Conservation (phyloP, 2,888 invertebrate species). For the Diaprepes abbreviatus region DNA sequence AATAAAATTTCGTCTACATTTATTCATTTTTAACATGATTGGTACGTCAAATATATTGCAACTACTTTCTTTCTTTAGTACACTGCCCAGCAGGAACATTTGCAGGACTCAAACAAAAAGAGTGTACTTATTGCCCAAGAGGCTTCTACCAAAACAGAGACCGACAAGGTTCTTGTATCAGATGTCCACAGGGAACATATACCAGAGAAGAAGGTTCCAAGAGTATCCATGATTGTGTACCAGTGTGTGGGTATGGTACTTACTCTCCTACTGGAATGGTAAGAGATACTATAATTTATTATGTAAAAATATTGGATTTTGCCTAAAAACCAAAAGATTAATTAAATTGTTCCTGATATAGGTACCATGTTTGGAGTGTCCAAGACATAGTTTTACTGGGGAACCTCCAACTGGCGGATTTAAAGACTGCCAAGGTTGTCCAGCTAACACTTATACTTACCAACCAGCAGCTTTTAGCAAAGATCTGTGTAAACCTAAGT, state of each 20-base stretch:
- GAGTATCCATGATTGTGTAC: constrained; percentile 87
- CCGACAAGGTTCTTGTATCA: constrained; percentile 89
- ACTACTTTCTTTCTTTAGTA: constrained; percentile 72
- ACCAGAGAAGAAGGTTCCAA: constrained; percentile 93
- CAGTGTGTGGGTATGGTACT: constrained; percentile 96
- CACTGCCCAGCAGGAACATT: constrained; percentile 98
- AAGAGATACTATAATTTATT: neutral
- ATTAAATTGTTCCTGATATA: neutral
- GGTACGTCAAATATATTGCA: too few relatives aligned
- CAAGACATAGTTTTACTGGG: constrained; percentile 89
- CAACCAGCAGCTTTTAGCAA: constrained; percentile 90
- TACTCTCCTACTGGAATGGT: constrained; percentile 93
- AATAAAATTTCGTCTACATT: too few relatives aligned
- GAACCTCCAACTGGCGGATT: constrained; percentile 92
- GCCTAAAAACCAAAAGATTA: too few relatives aligned
- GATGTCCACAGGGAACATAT: constrained; percentile 94
- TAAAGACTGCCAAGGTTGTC: constrained; percentile 94
- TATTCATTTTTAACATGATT: too few relatives aligned
- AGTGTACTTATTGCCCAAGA: constrained; percentile 90
- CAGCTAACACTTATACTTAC: constrained; percentile 89
- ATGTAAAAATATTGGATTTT: too few relatives aligned
- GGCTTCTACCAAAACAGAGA: constrained; percentile 96
- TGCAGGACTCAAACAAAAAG: constrained; percentile 90
- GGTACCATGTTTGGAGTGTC: constrained; percentile 92
- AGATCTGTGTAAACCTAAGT: constrained; percentile 89